Percentiles rank a stretch among this genome's conserved stretches.
Evolutionary conservation across 2,888 invertebrate species (phyloP).

Genomic region (Lasioglossum figueresi): DNA sequence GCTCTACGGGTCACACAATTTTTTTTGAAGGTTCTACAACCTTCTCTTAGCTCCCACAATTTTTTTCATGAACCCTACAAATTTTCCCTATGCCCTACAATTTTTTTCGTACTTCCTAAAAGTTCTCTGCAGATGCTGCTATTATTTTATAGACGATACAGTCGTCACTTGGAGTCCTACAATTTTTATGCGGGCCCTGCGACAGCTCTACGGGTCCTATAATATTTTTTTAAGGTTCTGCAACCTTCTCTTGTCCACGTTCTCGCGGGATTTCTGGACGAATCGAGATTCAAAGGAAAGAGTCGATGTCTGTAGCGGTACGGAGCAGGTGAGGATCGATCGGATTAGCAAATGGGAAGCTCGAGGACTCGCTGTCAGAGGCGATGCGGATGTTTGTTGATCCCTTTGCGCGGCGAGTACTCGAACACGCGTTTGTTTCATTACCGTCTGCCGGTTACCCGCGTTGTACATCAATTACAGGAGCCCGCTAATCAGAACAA

Average conservation of each 20-base stretch:
- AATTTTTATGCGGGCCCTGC: too few species aligned
- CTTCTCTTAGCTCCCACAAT: too few species aligned
- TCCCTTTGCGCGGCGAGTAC: neutral
- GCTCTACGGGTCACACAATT: too few species aligned
- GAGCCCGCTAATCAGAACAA: constrained; percentile 65
- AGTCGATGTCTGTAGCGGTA: neutral
- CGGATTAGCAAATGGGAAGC: constrained; percentile 1
- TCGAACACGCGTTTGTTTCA: constrained; percentile 49
- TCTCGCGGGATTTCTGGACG: neutral
- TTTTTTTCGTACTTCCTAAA: neutral
- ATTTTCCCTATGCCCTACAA: neutral
- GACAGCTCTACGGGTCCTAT: too few species aligned
- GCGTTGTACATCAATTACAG: constrained; percentile 66
- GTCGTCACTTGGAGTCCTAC: too few species aligned
- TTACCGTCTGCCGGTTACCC: constrained; percentile 48
- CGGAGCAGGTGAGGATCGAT: neutral
- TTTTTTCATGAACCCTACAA: neutral
- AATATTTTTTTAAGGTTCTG: too few species aligned
- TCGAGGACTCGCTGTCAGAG: constrained; percentile 1
- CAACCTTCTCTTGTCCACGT: neutral
- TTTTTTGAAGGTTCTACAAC: too few species aligned
- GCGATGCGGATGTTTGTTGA: neutral
- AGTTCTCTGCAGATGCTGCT: neutral
- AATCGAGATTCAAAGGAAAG: neutral
- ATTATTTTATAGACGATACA: too few species aligned